Base-by-base conservation (phyloP, 2,888 invertebrate genomes). In the Lysandra bellargus region DNA sequence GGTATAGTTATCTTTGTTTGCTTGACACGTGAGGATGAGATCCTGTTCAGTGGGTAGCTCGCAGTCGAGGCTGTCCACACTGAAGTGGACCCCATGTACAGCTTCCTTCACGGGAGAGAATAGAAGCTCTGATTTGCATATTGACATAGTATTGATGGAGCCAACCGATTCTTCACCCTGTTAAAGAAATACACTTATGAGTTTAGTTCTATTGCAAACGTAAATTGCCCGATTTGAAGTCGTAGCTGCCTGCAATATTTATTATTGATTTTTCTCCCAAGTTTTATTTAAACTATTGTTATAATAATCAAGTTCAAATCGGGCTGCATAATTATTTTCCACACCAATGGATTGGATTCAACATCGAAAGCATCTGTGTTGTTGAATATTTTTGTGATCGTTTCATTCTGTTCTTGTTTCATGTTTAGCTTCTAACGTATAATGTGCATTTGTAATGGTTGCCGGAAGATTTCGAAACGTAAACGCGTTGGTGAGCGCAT, bases 1-100 rank as follows among this genome's bases (percentile, higher is more conserved):
- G 83, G 98, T 98, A 90, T 98, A 98, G 94, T 98, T 98, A 92
- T 98, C 97, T 95, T 98, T 98, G 91, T 98, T 98, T 82, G 98
- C 97, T 92, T 97, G 97, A 91, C 98, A 98, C 82, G 98, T 98
- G 83, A 98, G 95, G 90, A 98, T 97, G 88, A 98, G 97, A 87
- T 98, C 98, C 86, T 97, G 97, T 88, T 97, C 97, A 82, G 96
- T 96, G 83, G 96, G 96, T 84, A 96, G 95, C 89, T 98, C 98
- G 92, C 98, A 97, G 91, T 98, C 98, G 85, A 98, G 95, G 83
- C 98, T 98, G 90, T 98, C 98, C 82, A 98, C 98, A 86, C 98
- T 98, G 92, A 97, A 97, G 90, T 97, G 97, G 80, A 96, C 96
- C 78, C 97, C 97, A 84, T 96, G 95, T 61, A 95, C 95, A 83